These are phyloP conservation scores for Spheniscus mendiculus DNA, from an alignment of 2,113 vertebrate species.

Conservation along the genomic window DNA sequence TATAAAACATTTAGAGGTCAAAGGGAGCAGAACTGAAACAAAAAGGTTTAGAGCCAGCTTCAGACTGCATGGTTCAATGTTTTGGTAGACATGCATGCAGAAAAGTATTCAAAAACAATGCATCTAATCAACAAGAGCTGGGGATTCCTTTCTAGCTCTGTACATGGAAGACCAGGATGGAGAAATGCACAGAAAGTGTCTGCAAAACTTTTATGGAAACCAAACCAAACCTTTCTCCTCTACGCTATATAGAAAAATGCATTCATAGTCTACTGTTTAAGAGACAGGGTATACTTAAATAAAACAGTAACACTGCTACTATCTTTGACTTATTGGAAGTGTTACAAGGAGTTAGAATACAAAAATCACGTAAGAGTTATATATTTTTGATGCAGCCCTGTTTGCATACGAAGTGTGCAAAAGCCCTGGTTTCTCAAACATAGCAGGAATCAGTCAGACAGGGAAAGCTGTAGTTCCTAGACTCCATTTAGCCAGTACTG, in stretches of 20 bases:
- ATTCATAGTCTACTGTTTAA: neutral
- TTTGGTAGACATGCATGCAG: neutral
- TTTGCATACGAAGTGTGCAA: neutral
- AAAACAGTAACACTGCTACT: neutral
- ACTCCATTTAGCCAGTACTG: neutral
- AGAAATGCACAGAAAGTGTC: neutral
- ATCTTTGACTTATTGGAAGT: neutral
- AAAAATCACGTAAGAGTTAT: neutral
- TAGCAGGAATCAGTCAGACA: neutral
- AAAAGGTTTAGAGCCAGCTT: neutral
- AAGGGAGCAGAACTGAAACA: neutral
- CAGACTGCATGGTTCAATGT: neutral
- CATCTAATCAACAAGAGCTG: neutral
- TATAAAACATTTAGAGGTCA: neutral
- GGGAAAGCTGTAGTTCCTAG: neutral
- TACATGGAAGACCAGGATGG: neutral
- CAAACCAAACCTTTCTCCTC: neutral
- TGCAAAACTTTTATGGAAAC: neutral
- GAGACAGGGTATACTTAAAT: neutral
- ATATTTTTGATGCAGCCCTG: neutral
- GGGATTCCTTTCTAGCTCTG: neutral
- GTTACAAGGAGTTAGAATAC: neutral
- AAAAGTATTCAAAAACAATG: neutral
- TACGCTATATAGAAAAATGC: neutral
- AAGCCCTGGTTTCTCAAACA: neutral